These are phyloP conservation scores for Trachemys scripta DNA, from an alignment of 2,113 vertebrate species.

Conservation along the genomic window DNA sequence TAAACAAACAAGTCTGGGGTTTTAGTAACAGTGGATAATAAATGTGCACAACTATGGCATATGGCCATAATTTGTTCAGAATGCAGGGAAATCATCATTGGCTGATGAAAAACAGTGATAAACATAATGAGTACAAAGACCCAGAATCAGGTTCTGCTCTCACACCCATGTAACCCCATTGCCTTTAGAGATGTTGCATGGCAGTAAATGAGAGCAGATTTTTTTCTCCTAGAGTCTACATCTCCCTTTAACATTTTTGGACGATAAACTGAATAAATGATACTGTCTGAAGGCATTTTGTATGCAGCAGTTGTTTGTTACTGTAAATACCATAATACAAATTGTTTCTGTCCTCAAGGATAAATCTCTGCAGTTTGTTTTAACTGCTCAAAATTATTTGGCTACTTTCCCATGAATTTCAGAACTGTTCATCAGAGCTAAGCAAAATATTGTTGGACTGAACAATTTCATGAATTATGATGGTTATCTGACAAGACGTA, in stretches of 20 bases:
- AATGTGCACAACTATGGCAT: not conserved
- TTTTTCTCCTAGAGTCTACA: rapidly evolving
- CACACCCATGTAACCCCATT: rapidly evolving
- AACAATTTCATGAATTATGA: not conserved
- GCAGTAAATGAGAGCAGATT: rapidly evolving
- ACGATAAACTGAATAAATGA: not conserved
- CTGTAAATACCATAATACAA: not conserved
- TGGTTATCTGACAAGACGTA: not conserved
- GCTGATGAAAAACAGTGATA: not conserved
- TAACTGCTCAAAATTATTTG: conserved; percentile 24
- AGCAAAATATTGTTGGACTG: not conserved
- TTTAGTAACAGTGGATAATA: not conserved
- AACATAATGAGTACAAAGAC: rapidly evolving
- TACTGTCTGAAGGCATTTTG: not conserved
- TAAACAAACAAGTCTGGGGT: not conserved
- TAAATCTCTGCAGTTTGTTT: not conserved
- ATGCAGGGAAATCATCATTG: not conserved
- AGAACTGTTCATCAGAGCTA: not conserved
- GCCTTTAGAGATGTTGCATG: not conserved
- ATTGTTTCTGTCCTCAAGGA: conserved; percentile 4
- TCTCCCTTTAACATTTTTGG: not conserved
- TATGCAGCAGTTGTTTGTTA: not conserved
- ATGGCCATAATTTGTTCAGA: rapidly evolving
- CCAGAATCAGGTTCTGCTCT: not conserved
- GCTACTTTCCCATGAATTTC: conserved; percentile 31